These are phyloP conservation scores for Macrotis lagotis DNA, from an alignment of 2,113 vertebrate species.

Conservation along the genomic window DNA sequence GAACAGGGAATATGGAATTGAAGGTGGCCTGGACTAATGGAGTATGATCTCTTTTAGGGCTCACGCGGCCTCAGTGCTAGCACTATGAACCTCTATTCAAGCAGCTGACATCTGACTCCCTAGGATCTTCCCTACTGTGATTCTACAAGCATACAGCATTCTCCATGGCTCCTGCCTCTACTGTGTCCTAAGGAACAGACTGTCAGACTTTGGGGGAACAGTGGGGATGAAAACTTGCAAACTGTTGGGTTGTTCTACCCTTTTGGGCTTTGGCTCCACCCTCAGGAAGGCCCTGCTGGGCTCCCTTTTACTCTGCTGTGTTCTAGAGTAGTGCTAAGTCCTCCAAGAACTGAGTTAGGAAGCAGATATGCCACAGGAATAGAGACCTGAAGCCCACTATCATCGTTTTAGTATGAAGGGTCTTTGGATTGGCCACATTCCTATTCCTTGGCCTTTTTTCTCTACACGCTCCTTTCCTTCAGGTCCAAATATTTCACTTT, in stretches of 20 bases:
- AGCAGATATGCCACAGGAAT: constrained; percentile 45
- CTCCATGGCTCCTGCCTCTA: constrained; percentile 60
- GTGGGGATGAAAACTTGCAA: constrained; percentile 52
- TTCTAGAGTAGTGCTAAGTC: constrained; percentile 57
- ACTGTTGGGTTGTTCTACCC: constrained; percentile 61
- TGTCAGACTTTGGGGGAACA: constrained; percentile 40
- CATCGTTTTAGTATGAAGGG: constrained; percentile 48
- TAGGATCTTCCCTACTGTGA: constrained; percentile 41
- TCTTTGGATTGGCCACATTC: constrained; percentile 27
- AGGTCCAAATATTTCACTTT: constrained; percentile 78
- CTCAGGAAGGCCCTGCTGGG: constrained; percentile 64
- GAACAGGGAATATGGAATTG: neutral
- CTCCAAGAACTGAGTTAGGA: constrained; percentile 12
- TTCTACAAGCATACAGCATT: constrained; percentile 57
- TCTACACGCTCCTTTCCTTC: constrained; percentile 58
- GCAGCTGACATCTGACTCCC: constrained; percentile 72
- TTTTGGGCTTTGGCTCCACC: constrained; percentile 64
- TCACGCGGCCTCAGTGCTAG: constrained; percentile 80
- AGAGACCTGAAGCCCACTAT: constrained; percentile 23
- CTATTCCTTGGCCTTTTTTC: constrained; percentile 30
- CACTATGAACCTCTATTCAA: constrained; percentile 77
- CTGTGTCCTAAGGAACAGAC: neutral
- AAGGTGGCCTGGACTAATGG: neutral
- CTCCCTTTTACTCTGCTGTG: constrained; percentile 11
- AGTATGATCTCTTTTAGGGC: constrained; percentile 64